Percentiles rank a stretch among this genome's conserved stretches.
These are phyloP conservation scores for Microctonus hyperodae DNA, from an alignment of 2,888 invertebrate genomes.

Conservation along the genomic window DNA sequence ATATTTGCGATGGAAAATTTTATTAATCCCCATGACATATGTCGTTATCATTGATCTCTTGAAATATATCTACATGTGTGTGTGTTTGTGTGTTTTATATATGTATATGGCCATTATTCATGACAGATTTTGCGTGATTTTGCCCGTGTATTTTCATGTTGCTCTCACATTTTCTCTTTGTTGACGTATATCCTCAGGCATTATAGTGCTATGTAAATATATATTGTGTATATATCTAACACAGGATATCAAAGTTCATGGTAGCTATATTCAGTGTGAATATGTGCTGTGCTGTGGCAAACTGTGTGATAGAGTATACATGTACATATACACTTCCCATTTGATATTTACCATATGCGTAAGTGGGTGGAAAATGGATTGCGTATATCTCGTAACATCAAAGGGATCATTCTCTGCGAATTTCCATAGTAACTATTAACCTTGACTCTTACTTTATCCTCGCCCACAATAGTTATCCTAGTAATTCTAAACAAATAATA, in stretches of 20 bases:
- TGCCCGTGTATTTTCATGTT: neutral
- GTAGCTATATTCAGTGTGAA: neutral
- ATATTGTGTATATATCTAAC: neutral
- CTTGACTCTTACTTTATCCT: too few relatives aligned
- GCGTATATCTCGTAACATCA: neutral
- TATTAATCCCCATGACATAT: neutral
- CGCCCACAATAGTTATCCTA: too few relatives aligned
- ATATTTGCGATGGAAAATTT: neutral
- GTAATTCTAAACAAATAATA: too few relatives aligned
- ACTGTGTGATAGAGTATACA: neutral
- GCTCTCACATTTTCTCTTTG: neutral
- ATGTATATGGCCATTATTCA: too few relatives aligned
- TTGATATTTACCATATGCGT: neutral
- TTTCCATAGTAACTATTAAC: too few relatives aligned
- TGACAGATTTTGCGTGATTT: neutral
- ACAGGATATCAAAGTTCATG: neutral
- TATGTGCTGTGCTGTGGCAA: neutral
- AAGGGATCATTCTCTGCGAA: neutral
- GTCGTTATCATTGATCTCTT: too few relatives aligned
- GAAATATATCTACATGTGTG: too few relatives aligned
- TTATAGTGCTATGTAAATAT: neutral
- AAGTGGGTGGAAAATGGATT: neutral
- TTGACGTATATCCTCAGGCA: neutral
- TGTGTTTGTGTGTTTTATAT: too few relatives aligned
- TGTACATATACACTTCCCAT: neutral